These are phyloP conservation scores for Diabrotica virgifera DNA, from an alignment of 1,140 invertebrate genomes.

Conservation along the genomic window DNA sequence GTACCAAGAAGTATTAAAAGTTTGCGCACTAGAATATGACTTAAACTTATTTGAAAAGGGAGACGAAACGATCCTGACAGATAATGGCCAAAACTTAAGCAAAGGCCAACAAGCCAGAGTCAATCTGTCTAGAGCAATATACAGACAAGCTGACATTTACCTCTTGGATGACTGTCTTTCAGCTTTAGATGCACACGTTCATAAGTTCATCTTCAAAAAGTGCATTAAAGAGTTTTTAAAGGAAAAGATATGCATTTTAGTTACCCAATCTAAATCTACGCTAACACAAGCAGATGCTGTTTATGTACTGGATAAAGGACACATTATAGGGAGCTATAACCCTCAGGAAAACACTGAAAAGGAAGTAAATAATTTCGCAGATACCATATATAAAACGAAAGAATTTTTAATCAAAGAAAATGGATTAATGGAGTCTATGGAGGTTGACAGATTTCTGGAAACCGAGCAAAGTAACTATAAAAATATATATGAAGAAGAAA, in stretches of 20 bases:
- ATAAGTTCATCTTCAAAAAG: constrained; percentile 65
- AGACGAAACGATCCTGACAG: constrained; percentile 78
- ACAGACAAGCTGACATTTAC: constrained; percentile 75
- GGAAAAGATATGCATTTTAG: constrained; percentile 72
- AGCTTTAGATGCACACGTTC: constrained; percentile 71
- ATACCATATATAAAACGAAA: background rate
- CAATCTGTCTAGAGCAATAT: constrained; percentile 78
- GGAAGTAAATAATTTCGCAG: background rate
- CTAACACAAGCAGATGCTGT: constrained; percentile 56
- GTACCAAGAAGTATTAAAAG: constrained; percentile 62
- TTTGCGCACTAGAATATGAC: constrained; percentile 64
- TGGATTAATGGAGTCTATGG: background rate
- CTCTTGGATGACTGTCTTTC: constrained; percentile 82
- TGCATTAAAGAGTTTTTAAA: constrained; percentile 67
- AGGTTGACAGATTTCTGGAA: background rate
- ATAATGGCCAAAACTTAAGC: constrained; percentile 77
- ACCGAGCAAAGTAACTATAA: constrained; percentile 5
- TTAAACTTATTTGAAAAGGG: constrained; percentile 64
- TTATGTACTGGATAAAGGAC: constrained; percentile 28
- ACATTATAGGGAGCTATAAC: constrained; percentile 16
- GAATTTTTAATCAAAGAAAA: constrained; percentile 5
- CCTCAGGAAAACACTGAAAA: constrained; percentile 10
- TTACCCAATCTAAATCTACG: constrained; percentile 86
- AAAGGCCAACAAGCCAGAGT: constrained; percentile 92
- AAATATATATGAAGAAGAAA: constrained; percentile 29